Percentiles rank a stretch among this genome's conserved stretches.
Evolutionary conservation across 1,140 invertebrate species (phyloP).

Genomic region (Drosophila subpulchrella): DNA sequence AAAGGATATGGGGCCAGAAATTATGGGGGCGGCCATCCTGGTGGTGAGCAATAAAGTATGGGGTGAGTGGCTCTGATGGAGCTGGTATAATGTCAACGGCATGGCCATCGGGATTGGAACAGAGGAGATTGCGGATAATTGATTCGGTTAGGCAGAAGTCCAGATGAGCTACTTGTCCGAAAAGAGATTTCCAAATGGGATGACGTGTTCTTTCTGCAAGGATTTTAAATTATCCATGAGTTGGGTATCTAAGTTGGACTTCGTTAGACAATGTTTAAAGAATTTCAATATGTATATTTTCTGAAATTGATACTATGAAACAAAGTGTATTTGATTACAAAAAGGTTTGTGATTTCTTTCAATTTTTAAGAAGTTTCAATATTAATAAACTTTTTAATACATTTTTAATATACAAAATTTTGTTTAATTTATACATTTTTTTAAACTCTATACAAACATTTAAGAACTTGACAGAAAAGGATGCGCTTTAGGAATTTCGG

Average conservation of each 20-base stretch:
- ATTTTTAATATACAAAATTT: too few species aligned
- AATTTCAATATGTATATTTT: too few species aligned
- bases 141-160: slow-evolving; percentile 35
- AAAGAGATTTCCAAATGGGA: slow-evolving; percentile 12
- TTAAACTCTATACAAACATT: background rate
- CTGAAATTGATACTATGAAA: too few species aligned
- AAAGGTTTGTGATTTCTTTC: background rate
- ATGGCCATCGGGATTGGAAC: slow-evolving; percentile 18
- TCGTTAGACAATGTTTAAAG: too few species aligned
- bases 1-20: slow-evolving; percentile 8
- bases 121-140: slow-evolving; percentile 23
- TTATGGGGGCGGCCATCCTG: slow-evolving; percentile 17
- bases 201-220: background rate
- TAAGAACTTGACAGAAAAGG: background rate
- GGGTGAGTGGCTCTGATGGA: slow-evolving; percentile 50
- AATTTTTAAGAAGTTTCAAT: too few species aligned
- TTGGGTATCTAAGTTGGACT: too few species aligned
- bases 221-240: background rate
- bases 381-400: too few species aligned
- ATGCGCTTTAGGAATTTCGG: background rate
- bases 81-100: slow-evolving; percentile 60
- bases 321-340: too few species aligned
- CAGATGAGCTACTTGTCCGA: slow-evolving; percentile 30
- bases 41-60: slow-evolving; percentile 38
- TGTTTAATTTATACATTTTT: too few species aligned